phyloP scores from a whole-genome alignment of 2,888 invertebrate species.

The Thymelicus acteon region DNA sequence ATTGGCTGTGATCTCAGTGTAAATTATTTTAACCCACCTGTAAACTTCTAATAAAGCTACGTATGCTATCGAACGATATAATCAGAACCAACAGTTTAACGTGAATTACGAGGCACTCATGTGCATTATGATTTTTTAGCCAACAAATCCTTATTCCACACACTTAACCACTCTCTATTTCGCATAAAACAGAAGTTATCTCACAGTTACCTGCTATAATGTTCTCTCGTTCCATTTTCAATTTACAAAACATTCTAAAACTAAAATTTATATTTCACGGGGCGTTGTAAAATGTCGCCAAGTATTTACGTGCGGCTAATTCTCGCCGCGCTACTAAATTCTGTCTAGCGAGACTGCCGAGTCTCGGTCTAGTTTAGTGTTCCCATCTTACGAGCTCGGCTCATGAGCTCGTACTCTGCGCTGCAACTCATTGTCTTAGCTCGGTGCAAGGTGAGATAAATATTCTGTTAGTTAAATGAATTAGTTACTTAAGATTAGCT shows the following conservation, averaged over 20 bases:
- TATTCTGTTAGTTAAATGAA: slow-evolving; percentile 5
- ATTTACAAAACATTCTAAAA: slow-evolving; percentile 8
- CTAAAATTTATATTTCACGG: slow-evolving; percentile 24
- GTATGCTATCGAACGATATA: too few species aligned
- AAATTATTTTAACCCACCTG: too few species aligned
- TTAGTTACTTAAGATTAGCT: too few species aligned
- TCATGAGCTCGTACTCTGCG: slow-evolving; percentile 23
- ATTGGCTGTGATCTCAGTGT: too few species aligned
- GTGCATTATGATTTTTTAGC: too few species aligned
- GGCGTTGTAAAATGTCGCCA: slow-evolving; percentile 33
- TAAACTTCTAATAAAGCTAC: too few species aligned
- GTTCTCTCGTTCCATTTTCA: not conserved
- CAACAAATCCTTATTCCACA: too few species aligned
- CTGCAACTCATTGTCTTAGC: slow-evolving; percentile 29
- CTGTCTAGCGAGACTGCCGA: slow-evolving; percentile 27
- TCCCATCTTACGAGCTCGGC: slow-evolving; percentile 24
- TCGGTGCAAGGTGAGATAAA: slow-evolving; percentile 9
- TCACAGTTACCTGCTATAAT: not conserved
- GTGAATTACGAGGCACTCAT: too few species aligned
- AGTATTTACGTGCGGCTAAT: slow-evolving; percentile 42
- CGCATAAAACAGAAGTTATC: not conserved
- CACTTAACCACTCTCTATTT: too few species aligned
- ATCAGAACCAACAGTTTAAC: too few species aligned
- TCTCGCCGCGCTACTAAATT: slow-evolving; percentile 39
- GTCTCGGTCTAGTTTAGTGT: slow-evolving; percentile 38